Conservation (phyloP, 1,140 invertebrate genomes). For the Laupala kohalensis region DNA sequence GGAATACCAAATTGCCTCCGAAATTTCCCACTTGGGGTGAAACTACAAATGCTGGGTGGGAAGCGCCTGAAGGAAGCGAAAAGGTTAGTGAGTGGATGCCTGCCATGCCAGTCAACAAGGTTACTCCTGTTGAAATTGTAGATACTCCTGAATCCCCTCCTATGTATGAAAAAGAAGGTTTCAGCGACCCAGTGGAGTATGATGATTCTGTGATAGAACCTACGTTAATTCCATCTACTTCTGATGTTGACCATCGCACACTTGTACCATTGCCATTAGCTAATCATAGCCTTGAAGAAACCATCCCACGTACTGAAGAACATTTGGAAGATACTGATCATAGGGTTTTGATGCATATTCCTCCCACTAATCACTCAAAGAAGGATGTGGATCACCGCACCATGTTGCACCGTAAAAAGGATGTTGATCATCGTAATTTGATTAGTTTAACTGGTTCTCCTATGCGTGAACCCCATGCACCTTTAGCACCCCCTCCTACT, state of each 20-base stretch:
- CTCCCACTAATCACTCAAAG: conserved; percentile 1
- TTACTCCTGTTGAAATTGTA: conserved; percentile 1
- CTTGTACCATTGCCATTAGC: conserved; percentile 8
- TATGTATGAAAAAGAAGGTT: conserved; percentile 42
- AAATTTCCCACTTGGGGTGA: conserved; percentile 34
- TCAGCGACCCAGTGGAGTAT: conserved; percentile 40
- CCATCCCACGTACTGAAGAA: not conserved
- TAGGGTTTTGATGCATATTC: conserved; percentile 4
- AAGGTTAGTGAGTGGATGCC: conserved; percentile 12
- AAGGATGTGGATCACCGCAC: conserved; percentile 18
- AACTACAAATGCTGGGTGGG: conserved; percentile 9
- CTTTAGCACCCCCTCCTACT: conserved; percentile 18
- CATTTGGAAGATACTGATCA: conserved; percentile 17
- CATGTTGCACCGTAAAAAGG: conserved; percentile 27
- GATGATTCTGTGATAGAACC: conserved; percentile 33
- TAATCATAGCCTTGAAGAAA: not conserved
- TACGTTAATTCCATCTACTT: conserved; percentile 45
- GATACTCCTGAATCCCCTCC: conserved; percentile 45
- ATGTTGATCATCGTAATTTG: conserved; percentile 72
- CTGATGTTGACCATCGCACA: conserved; percentile 20
- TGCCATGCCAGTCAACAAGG: conserved; percentile 7
- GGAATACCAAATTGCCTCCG: conserved; percentile 26
- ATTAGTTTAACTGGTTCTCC: conserved; percentile 66
- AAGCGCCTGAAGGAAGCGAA: conserved; percentile 1
- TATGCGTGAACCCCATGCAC: conserved; percentile 27